Evolutionary conservation across 2,888 invertebrate genomes (phyloP).

Genomic region (Hemicrepidius hirtus): DNA sequence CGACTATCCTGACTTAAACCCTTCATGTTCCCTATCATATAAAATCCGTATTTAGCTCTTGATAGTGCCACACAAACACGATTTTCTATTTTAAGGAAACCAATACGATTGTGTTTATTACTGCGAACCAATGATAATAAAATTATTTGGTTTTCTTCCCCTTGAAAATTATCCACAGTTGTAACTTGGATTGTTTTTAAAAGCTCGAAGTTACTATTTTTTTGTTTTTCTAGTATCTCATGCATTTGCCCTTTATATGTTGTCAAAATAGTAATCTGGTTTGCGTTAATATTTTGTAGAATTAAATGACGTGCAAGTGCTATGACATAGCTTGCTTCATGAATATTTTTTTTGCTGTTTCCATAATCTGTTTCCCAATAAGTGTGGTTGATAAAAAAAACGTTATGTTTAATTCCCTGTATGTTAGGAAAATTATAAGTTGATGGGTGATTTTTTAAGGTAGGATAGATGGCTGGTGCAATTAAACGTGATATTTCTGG

Average conservation of each 20-base stretch:
- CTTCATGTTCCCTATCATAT: constrained; percentile 83
- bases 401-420: constrained; percentile 76
- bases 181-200: constrained; percentile 76
- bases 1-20: constrained; percentile 73
- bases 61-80: constrained; percentile 87
- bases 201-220: constrained; percentile 33
- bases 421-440: constrained; percentile 76
- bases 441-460: constrained; percentile 76
- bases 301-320: constrained; percentile 78
- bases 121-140: constrained; percentile 86
- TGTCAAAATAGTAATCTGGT: constrained; percentile 83
- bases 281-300: constrained; percentile 75
- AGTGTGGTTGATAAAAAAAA: constrained; percentile 82
- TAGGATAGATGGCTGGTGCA: constrained; percentile 81
- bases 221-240: constrained; percentile 39
- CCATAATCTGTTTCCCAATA: constrained; percentile 75
- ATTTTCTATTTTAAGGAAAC: constrained; percentile 82
- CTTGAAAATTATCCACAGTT: constrained; percentile 88
- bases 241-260: constrained; percentile 83
- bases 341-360: constrained; percentile 78
- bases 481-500: constrained; percentile 78
- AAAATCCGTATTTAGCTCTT: constrained; percentile 82
- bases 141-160: constrained; percentile 86
- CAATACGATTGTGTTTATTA: constrained; percentile 80
- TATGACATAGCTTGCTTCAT: constrained; percentile 80